Base-by-base conservation (phyloP, 2,113 vertebrate species). In the Megaceryle maxima region DNA sequence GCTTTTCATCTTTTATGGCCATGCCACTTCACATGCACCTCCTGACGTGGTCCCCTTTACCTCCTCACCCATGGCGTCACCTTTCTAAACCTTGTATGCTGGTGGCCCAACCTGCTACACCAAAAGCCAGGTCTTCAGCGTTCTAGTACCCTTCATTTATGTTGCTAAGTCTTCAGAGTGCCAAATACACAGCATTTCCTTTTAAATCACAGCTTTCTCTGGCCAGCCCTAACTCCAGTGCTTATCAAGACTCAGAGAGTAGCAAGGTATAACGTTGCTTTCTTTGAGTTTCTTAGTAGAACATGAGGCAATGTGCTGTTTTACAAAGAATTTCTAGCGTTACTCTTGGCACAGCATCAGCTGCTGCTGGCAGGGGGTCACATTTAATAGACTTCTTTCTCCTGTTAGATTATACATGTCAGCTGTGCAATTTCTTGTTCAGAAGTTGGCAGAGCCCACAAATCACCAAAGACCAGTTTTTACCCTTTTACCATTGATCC, bases 401-500 rank as follows among this genome's bases (percentile, higher is more conserved):
- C 73, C 43, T 72, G 41, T 92, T 96, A 81, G 64, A 41, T 25
- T 64, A 28, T 3, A n/a, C 68, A 83, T 12, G 8, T 94, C 86
- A 88, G 51, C 92, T 12, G 25, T 13, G 69, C 9, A 1, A 39
- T 78, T 70, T 78, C 94, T 78, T 1, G 0, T 33, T 68, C 64
- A 43, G 91, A 50, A 70, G 37, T 56, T 56, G 28, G 6, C 20
- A 60, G 60, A 88, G 43, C 35, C 69, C 64, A 60, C 0, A 0
- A n/a, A 51, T 68, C 83, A 90, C 87, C 78, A n/a, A 75, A 77
- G 88, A 57, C 11, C 19, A 7, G 72, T 81, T 87, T 83, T 81
- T 46, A 62, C 50, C 26, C 85, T 88, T 85, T 66, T 74, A 77
- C 79, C 74, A 15, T 53, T 20, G 91, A 83, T 56, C 87, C 50